These are phyloP conservation scores for Nycticryphes semicollaris DNA, from an alignment of 2,113 vertebrate species.

Conservation along the genomic window DNA sequence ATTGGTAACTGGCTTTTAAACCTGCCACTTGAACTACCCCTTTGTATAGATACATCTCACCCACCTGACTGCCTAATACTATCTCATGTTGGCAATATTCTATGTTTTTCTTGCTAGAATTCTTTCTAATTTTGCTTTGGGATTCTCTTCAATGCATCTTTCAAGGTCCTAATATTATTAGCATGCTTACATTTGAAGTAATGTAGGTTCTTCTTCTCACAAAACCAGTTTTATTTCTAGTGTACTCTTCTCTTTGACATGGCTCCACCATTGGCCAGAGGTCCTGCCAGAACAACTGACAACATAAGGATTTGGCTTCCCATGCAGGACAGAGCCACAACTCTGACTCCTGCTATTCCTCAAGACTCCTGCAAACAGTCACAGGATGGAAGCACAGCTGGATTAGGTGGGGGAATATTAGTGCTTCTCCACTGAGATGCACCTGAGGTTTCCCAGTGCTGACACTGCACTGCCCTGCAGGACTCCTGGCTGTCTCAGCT, in stretches of 20 bases:
- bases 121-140: background rate
- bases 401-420: conserved; percentile 31
- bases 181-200: background rate
- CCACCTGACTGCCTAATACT: background rate
- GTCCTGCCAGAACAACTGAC: background rate
- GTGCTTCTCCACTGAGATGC: conserved; percentile 69
- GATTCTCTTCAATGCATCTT: background rate
- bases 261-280: background rate
- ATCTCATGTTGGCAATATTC: background rate
- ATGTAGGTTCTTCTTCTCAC: background rate
- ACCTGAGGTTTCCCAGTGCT: conserved; percentile 78
- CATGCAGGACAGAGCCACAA: background rate
- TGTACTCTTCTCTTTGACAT: background rate
- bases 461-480: conserved; percentile 75
- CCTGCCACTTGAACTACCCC: background rate
- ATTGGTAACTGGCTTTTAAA: background rate
- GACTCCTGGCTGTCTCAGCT: conserved; percentile 74
- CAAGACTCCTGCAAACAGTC: background rate
- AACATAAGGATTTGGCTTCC: background rate
- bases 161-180: background rate
- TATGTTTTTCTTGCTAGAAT: background rate
- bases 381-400: background rate
- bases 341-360: background rate
- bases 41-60: background rate
- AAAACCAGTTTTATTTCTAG: background rate